Percentiles rank a stretch among this genome's conserved stretches.
phyloP scores from a whole-genome alignment of 2,113 vertebrate species.

The Pelvicachromis taeniatus region DNA sequence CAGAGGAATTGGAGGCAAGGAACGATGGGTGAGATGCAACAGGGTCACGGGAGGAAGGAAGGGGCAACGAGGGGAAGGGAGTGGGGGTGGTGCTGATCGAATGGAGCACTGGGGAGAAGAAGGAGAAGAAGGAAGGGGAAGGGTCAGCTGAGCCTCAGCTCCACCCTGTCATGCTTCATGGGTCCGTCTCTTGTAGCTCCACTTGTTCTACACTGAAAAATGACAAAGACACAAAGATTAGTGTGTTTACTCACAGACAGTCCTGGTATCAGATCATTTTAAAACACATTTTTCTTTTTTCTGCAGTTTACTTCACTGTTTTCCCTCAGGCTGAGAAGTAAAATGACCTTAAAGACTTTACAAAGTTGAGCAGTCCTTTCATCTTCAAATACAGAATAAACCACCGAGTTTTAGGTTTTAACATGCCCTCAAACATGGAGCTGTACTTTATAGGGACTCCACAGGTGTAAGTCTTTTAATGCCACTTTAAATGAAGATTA shows the following conservation, averaged over 20 bases:
- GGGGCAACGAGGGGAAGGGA: constrained; percentile 3
- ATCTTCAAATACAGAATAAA: background rate
- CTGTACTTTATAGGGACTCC: background rate
- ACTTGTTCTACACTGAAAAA: constrained; percentile 40
- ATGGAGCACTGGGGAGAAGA: constrained; percentile 14
- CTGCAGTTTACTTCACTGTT: background rate
- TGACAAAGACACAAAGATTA: constrained; percentile 15
- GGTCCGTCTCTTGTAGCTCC: constrained; percentile 8
- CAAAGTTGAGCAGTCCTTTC: background rate
- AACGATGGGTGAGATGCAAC: constrained; percentile 6
- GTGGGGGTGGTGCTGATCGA: constrained; percentile 18
- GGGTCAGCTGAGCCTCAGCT: constrained; percentile 74
- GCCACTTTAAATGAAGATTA: background rate
- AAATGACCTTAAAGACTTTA: background rate
- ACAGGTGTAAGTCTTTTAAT: background rate
- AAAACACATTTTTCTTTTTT: background rate
- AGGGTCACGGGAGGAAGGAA: constrained; percentile 15
- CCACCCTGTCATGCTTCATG: constrained; percentile 66
- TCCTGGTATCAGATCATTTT: background rate
- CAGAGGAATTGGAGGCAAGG: constrained; percentile 11
- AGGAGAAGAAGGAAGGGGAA: constrained; percentile 54
- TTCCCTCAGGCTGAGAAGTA: background rate
- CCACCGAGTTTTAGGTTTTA: background rate
- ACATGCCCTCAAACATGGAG: background rate
- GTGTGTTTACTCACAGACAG: background rate